Evolutionary conservation across 2,888 invertebrate species (phyloP).

Genomic region (Caenorhabditis angaria): DNA sequence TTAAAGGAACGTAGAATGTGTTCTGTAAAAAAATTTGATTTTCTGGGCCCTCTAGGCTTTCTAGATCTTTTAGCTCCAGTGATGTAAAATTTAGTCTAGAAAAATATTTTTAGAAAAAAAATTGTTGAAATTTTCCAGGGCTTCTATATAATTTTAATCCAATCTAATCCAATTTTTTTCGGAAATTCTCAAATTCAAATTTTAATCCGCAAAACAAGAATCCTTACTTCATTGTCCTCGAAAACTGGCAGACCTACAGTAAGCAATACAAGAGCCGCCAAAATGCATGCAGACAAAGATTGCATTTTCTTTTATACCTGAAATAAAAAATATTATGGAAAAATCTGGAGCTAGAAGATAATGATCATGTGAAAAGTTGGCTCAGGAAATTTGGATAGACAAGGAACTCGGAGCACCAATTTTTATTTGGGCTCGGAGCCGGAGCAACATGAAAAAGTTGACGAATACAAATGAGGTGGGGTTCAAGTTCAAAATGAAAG

Average conservation of each 20-base stretch:
- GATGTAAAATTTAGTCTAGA: too few relatives aligned
- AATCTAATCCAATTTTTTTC: too few relatives aligned
- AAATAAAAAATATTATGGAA: neutral
- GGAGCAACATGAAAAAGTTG: neutral
- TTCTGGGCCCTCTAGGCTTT: too few relatives aligned
- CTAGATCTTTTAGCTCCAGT: too few relatives aligned
- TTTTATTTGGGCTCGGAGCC: too few relatives aligned
- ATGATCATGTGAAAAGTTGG: neutral
- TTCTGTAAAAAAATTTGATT: neutral
- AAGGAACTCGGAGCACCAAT: slow-evolving; percentile 9
- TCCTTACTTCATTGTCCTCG: slow-evolving; percentile 14
- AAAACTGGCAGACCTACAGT: slow-evolving; percentile 23
- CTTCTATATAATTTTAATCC: too few relatives aligned
- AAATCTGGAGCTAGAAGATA: neutral
- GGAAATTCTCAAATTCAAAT: too few relatives aligned
- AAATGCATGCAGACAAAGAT: slow-evolving; percentile 32
- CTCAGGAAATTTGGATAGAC: neutral
- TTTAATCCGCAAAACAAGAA: neutral
- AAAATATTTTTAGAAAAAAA: too few relatives aligned
- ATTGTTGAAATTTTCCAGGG: too few relatives aligned
- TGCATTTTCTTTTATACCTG: slow-evolving; percentile 46
- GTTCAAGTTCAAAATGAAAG: neutral
- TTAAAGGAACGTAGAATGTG: neutral
- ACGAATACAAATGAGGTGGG: neutral
- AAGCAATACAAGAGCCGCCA: slow-evolving; percentile 16